Percentiles rank a stretch among this genome's conserved stretches.
Evolutionary conservation across 2,888 invertebrate genomes (phyloP).

Genomic region (Psococerastis gibbosa): DNA sequence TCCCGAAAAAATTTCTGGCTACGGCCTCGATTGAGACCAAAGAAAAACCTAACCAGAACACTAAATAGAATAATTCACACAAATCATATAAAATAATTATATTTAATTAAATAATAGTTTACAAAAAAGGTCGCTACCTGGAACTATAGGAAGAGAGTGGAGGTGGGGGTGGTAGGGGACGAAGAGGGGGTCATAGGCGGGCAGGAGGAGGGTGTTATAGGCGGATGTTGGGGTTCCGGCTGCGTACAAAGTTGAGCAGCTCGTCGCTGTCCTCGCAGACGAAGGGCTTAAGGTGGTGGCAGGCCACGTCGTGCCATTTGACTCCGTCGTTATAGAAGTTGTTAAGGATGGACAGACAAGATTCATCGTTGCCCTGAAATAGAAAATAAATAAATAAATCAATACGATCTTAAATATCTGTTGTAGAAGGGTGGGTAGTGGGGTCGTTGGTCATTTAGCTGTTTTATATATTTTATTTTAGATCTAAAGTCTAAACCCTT

Average conservation of each 20-base stretch:
- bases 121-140: conserved; percentile 1
- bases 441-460: too few relatives aligned
- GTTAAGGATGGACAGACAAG: conserved; percentile 72
- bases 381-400: too few relatives aligned
- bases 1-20: too few relatives aligned
- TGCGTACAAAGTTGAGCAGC: conserved; percentile 73
- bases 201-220: conserved; percentile 32
- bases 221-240: conserved; percentile 70
- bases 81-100: conserved; percentile 5
- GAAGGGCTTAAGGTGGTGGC: conserved; percentile 70
- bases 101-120: conserved; percentile 8
- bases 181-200: background rate
- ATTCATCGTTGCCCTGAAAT: conserved; percentile 73
- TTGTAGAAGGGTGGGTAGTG: too few relatives aligned
- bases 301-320: conserved; percentile 76
- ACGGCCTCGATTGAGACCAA: too few relatives aligned
- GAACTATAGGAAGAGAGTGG: conserved; percentile 6
- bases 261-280: conserved; percentile 85
- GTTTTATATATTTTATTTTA: too few relatives aligned
- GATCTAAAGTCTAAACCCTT: too few relatives aligned
- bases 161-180: background rate
- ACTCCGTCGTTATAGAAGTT: conserved; percentile 80
- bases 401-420: too few relatives aligned
- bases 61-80: background rate
- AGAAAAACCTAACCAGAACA: too few relatives aligned